Evolutionary conservation across 1,140 invertebrate species (phyloP).

Genomic region (Dendroctonus ponderosae): DNA sequence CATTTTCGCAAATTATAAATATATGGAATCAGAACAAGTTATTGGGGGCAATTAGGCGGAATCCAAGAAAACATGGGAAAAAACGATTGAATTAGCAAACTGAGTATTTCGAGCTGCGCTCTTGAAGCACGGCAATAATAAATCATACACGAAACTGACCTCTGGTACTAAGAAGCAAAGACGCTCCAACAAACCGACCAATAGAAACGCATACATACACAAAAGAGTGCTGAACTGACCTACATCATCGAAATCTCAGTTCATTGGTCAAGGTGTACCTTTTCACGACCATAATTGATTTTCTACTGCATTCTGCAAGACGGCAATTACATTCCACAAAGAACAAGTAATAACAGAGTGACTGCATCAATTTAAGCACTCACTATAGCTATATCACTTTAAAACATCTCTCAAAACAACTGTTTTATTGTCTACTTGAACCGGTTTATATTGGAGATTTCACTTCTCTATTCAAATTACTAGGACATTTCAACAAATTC

Average conservation of each 20-base stretch:
- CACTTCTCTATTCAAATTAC: no score
- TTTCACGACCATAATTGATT: conserved; percentile 6
- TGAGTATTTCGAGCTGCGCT: neutral
- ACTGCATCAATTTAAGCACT: no score
- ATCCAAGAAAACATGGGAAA: neutral
- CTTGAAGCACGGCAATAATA: neutral
- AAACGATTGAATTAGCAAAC: neutral
- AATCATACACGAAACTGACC: neutral
- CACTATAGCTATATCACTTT: no score
- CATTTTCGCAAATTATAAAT: neutral
- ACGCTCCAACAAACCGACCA: neutral
- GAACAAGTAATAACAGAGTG: no score
- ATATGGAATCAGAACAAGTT: neutral
- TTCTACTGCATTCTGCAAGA: neutral
- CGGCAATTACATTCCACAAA: neutral
- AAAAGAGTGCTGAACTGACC: conserved; percentile 7
- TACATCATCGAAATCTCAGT: conserved; percentile 13
- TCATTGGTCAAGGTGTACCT: conserved; percentile 1
- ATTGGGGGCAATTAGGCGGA: neutral
- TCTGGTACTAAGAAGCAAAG: neutral
- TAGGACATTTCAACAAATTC: no score
- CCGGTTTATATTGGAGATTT: no score
- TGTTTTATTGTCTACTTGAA: no score
- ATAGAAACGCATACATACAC: conserved; percentile 9
- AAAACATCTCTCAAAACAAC: no score